These are phyloP conservation scores for Ageneiosus marmoratus DNA, from an alignment of 2,113 vertebrate species.

Conservation along the genomic window DNA sequence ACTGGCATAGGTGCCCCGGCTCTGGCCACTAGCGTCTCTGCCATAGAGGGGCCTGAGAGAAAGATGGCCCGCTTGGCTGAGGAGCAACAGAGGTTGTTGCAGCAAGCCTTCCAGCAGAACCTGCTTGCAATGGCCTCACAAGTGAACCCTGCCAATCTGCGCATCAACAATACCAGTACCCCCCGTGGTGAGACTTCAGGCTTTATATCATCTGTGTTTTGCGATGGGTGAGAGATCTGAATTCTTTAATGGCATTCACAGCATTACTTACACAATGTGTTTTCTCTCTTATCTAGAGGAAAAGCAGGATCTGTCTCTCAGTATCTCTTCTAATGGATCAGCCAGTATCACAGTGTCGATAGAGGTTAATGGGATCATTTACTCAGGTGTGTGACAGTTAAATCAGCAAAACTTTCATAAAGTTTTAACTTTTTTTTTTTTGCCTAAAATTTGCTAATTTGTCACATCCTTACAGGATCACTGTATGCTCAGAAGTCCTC, in stretches of 20 bases:
- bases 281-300: constrained; percentile 61
- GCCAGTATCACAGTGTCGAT: constrained; percentile 77
- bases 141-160: constrained; percentile 86
- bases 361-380: constrained; percentile 76
- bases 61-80: constrained; percentile 78
- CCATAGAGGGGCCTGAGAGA: constrained; percentile 81
- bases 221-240: neutral
- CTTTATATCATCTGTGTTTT: neutral
- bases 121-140: constrained; percentile 87
- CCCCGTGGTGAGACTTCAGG: constrained; percentile 78
- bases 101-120: constrained; percentile 94
- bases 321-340: constrained; percentile 72
- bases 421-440: neutral
- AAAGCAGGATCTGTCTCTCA: constrained; percentile 76
- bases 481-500: constrained; percentile 74
- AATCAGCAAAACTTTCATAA: neutral
- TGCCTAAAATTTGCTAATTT: neutral
- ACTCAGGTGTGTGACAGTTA: constrained; percentile 67
- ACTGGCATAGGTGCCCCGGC: constrained; percentile 59
- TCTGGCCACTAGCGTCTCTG: constrained; percentile 15
- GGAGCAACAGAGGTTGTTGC: constrained; percentile 92
- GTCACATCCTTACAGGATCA: constrained; percentile 61
- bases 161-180: constrained; percentile 77
- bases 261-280: neutral
- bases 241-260: neutral